A percentile compares a stretch with the other conserved stretches of the same genome.
Evolutionary conservation across 2,797 vertebrate genomes (phyloP).

Genomic region (Cuniculus paca): DNA sequence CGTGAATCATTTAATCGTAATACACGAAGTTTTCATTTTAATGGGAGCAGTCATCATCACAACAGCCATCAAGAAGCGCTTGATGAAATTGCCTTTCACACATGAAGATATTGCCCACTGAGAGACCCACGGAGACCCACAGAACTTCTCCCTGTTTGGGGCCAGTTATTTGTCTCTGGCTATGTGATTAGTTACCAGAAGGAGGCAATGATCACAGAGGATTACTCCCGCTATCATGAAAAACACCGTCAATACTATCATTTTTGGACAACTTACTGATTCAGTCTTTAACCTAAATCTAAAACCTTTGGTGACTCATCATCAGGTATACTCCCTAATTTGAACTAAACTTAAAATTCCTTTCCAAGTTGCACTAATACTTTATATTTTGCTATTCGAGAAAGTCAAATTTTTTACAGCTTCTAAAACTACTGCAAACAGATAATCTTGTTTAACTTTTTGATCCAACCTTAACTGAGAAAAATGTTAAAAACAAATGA

Average conservation of each 20-base stretch:
- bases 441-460: neutral
- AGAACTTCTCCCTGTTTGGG: neutral
- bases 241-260: neutral
- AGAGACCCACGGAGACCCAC: neutral
- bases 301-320: neutral
- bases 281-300: neutral
- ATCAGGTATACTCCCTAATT: neutral
- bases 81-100: neutral
- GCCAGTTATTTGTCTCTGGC: neutral
- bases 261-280: neutral
- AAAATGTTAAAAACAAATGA: neutral
- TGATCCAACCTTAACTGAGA: neutral
- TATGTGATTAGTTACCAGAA: neutral
- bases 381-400: neutral
- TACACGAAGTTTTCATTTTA: neutral
- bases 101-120: too few relatives aligned
- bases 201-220: neutral
- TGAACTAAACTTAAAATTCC: too few relatives aligned
- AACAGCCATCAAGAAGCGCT: neutral
- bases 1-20: constrained; percentile 28
- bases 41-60: neutral
- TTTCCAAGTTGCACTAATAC: neutral
- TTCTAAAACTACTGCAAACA: neutral
- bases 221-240: neutral
- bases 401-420: neutral